Conservation (phyloP, 2,797 vertebrate species). For the Pteronotus mesoamericanus region DNA sequence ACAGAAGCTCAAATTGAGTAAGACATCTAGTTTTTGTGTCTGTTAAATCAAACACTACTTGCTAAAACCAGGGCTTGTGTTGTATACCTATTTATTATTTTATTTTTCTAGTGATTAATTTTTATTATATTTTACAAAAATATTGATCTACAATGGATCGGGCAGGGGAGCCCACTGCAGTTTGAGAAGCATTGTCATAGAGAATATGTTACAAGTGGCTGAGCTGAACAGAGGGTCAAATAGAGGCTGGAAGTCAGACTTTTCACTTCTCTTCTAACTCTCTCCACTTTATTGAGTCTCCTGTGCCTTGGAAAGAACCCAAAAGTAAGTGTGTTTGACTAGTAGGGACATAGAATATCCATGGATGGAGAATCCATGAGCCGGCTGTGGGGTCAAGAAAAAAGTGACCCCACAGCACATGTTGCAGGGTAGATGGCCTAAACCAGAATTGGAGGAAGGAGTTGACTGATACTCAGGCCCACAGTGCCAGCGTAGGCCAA, state of each 20-base stretch:
- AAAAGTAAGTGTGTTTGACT: neutral
- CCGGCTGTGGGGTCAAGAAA: neutral
- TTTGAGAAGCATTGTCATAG: neutral
- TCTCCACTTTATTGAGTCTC: neutral
- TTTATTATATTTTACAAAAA: constrained; percentile 12
- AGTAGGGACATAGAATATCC: neutral
- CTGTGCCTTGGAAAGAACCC: neutral
- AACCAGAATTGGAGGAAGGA: neutral
- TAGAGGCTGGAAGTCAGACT: neutral
- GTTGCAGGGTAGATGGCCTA: neutral
- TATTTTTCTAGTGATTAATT: neutral
- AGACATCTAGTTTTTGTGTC: neutral
- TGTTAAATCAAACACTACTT: neutral
- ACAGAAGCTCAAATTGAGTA: neutral
- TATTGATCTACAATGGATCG: neutral
- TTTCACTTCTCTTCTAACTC: neutral
- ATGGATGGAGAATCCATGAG: neutral
- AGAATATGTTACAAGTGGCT: neutral
- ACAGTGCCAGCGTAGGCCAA: neutral
- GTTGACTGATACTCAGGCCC: neutral
- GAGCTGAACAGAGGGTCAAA: neutral
- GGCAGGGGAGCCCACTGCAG: neutral
- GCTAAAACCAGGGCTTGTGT: neutral
- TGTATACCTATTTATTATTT: neutral
- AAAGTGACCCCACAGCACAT: neutral